Evolutionary conservation across 2,797 vertebrate genomes (phyloP).

Genomic region (Sebastes goodei): DNA sequence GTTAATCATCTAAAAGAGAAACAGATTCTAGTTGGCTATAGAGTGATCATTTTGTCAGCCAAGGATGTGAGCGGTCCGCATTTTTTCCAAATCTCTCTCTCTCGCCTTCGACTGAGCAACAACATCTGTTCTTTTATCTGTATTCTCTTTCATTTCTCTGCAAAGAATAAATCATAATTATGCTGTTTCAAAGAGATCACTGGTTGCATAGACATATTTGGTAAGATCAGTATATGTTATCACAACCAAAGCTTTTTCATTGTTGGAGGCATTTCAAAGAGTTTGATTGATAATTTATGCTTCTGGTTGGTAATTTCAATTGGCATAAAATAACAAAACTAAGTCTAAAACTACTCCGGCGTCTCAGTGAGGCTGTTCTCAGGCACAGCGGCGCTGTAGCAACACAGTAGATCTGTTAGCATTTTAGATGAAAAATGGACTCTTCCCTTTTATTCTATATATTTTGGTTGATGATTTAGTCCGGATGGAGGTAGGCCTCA

Average conservation of each 20-base stretch:
- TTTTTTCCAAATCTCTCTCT: conserved; percentile 13
- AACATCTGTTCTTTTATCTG: conserved; percentile 62
- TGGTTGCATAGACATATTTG: not conserved
- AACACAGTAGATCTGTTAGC: not conserved
- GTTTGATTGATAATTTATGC: not conserved
- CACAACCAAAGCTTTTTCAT: not conserved
- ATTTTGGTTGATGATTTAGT: not conserved
- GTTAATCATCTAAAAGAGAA: conserved; percentile 37
- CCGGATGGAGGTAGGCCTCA: not conserved
- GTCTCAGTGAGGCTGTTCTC: not conserved
- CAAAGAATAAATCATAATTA: conserved; percentile 22
- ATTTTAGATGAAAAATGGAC: not conserved
- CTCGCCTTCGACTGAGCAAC: conserved; percentile 25
- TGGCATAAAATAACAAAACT: not conserved
- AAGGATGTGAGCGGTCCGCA: conserved; percentile 19
- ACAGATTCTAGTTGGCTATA: conserved; percentile 30
- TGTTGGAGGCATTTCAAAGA: not conserved
- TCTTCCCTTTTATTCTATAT: not conserved
- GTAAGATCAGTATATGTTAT: not conserved
- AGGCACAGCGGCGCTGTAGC: no score
- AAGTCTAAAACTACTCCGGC: not conserved
- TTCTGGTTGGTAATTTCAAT: not conserved
- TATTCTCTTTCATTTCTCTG: conserved; percentile 44
- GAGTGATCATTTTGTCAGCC: not conserved
- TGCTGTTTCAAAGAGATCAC: not conserved